Conservation (phyloP, 2,888 invertebrate species). For the Melieria crassipennis region DNA sequence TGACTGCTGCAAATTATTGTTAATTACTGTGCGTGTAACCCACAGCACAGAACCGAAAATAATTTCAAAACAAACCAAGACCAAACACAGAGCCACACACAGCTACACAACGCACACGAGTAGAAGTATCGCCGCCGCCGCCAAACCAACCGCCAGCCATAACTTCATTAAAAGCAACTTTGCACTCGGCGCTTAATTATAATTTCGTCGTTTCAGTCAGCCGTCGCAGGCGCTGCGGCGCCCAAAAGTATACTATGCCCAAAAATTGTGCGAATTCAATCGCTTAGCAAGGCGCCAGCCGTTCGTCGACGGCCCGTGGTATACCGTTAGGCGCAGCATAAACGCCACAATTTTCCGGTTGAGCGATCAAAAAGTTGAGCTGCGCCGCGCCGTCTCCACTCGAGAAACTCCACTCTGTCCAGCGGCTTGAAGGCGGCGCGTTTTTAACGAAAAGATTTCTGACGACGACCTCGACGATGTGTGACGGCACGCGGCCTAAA, state of each 20-base stretch:
- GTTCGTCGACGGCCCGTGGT: neutral
- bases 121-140: neutral
- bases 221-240: neutral
- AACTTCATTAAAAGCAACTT: conserved; percentile 24
- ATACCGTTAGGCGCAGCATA: conserved; percentile 9
- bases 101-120: neutral
- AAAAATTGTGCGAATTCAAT: conserved; percentile 1
- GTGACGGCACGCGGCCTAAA: no score
- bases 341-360: conserved; percentile 24
- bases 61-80: neutral
- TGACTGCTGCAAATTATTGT: conserved; percentile 12
- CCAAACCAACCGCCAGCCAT: neutral
- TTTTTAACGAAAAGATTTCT: no score
- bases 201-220: neutral
- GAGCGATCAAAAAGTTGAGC: conserved; percentile 20
- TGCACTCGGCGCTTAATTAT: conserved; percentile 5
- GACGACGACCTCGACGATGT: no score
- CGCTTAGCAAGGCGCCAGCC: neutral
- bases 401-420: neutral
- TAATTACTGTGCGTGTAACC: conserved; percentile 12
- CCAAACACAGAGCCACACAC: neutral
- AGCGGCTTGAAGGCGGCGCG: no score
- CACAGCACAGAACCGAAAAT: conserved; percentile 10
- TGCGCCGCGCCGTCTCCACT: neutral
- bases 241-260: neutral